Base-by-base conservation (phyloP, 2,113 vertebrate species). In the Pelusios castaneus region DNA sequence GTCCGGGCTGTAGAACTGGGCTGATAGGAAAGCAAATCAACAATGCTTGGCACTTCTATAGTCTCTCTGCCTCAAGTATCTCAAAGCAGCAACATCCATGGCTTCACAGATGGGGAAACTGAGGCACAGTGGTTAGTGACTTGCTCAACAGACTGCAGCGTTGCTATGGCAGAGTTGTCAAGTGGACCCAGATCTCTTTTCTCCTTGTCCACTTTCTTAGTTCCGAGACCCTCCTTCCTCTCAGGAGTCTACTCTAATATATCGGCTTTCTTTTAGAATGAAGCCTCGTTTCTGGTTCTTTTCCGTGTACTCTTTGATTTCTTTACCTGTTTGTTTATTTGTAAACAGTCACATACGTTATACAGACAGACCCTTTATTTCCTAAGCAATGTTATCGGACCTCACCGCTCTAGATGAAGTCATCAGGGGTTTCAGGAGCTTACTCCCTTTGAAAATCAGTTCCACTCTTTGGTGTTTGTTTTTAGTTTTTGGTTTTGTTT, bases 21-120 rank as follows among this genome's bases (percentile, higher is more conserved):
- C 63, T 94, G 82, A 41, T 16, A 38, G 19, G n/a, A 34, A 70
- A 45, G 55, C 77, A 67, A 90, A 82, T 43, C 84, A 1, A 43
- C 85, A 78, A 91, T 63, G 41, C 73, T 92, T 81, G 94, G 55
- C 75, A 52, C 58, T 93, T 80, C 83, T 67, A 13, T 24, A 86
- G 24, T 47, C 16, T 29, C 89, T 90, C 85, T 31, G 60, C 70
- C 84, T 86, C 51, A 51, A 86, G 78, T 79, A 58, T 76, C 92
- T 94, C 79, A 93, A 84, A 95, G 85, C 63, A 27, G 70, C 82
- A 73, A 63, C 88, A 94, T 16, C 25, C 82, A 90, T 94, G 29
- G n/a, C 80, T 92, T 92, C 2, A 1, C 78, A 81, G 81, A 17
- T 92, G 51, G 10, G 60, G 31, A 93, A 91, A 43, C 58, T 13